Conservation (phyloP, 2,113 vertebrate species). For the Myxocyprinus asiaticus region DNA sequence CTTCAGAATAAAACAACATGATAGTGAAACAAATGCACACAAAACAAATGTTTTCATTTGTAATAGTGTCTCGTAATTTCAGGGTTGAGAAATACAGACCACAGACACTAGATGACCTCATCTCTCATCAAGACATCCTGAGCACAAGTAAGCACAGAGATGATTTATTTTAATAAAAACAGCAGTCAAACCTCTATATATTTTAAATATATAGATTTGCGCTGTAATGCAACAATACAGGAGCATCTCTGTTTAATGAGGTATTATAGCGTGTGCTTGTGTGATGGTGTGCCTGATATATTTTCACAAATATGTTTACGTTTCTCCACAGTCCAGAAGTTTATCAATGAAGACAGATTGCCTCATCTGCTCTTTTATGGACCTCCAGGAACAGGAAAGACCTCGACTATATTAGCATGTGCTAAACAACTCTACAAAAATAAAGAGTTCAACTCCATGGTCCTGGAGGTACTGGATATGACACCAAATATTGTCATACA, state of each 20-base stretch:
- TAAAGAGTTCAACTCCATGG: slow-evolving; percentile 93
- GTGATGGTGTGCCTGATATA: background rate
- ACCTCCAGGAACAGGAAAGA: slow-evolving; percentile 95
- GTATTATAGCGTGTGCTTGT: background rate
- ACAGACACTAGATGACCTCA: slow-evolving; percentile 86
- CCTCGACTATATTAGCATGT: slow-evolving; percentile 93
- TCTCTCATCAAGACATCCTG: slow-evolving; percentile 92
- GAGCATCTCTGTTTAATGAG: background rate
- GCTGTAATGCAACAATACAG: too few relatives aligned
- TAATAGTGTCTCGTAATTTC: background rate
- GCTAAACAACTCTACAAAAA: slow-evolving; percentile 90
- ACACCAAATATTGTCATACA: background rate
- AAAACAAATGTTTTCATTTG: background rate
- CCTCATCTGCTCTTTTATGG: slow-evolving; percentile 96
- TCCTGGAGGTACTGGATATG: slow-evolving; percentile 83
- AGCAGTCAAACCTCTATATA: too few relatives aligned
- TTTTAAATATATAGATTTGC: too few relatives aligned
- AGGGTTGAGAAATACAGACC: slow-evolving; percentile 98
- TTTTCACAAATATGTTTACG: background rate
- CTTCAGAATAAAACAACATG: too few relatives aligned
- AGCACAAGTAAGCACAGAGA: slow-evolving; percentile 82
- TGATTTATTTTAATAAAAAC: background rate
- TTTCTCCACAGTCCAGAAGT: slow-evolving; percentile 82
- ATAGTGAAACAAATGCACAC: too few relatives aligned
- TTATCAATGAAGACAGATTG: slow-evolving; percentile 90